Conservation (phyloP, 2,888 invertebrate genomes). For the Machimus rusticus region DNA sequence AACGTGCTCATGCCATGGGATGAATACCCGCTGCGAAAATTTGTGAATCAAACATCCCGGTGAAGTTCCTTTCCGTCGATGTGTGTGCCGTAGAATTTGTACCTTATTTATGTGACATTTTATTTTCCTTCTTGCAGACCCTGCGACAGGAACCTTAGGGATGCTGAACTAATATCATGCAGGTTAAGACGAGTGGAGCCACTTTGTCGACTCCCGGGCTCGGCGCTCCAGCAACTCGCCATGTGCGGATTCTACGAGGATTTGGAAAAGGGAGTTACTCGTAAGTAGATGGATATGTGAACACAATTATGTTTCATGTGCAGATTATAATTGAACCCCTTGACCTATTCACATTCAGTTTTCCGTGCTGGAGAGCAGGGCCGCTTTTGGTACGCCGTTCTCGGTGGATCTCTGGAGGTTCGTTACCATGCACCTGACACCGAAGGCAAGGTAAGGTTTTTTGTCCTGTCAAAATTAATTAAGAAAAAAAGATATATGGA, state of each 20-base stretch:
- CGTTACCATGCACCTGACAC: constrained; percentile 68
- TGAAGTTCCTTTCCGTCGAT: not conserved
- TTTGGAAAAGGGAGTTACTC: constrained; percentile 77
- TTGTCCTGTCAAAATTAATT: not conserved
- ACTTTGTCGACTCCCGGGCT: constrained; percentile 71
- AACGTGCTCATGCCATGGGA: not conserved
- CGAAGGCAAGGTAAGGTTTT: constrained; percentile 67
- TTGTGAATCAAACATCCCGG: not conserved
- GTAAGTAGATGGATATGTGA: constrained; percentile 65
- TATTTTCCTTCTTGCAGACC: constrained; percentile 66
- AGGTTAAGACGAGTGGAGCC: constrained; percentile 71
- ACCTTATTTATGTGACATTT: not conserved
- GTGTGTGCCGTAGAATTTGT: not conserved
- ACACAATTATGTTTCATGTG: not conserved
- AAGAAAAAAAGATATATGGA: not conserved
- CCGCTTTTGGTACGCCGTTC: constrained; percentile 80
- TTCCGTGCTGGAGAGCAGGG: constrained; percentile 81
- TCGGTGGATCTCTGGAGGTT: constrained; percentile 76
- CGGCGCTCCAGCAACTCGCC: constrained; percentile 76
- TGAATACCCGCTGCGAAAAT: not conserved
- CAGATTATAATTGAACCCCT: not conserved
- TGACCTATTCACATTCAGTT: constrained; percentile 65
- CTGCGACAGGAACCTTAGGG: constrained; percentile 74
- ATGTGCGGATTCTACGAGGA: constrained; percentile 80
- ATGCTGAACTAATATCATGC: constrained; percentile 76